Base-by-base conservation (phyloP, 2,888 invertebrate species). In the Epistrophe eligans region DNA sequence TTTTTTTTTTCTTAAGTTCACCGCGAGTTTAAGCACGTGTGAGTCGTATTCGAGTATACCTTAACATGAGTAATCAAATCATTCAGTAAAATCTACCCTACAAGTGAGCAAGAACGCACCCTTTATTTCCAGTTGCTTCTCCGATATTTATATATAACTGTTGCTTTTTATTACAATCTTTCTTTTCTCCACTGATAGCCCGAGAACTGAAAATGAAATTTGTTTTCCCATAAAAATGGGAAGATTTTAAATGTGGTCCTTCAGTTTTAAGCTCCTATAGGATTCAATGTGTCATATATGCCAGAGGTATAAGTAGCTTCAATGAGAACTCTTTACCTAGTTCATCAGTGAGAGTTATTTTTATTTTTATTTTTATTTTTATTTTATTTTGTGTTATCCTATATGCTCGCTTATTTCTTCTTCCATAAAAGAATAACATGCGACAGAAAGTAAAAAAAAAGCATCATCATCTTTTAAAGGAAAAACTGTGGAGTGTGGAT, bases 291-390 rank as follows among this genome's bases (percentile, higher is more conserved):
- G 50, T 35, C 35, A 9, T 35, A 72, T 72, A 66, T 77, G 77
- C 9, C 35, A 35, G 35, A 35, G 9, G 35, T 77, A 81, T 60
- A 77, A 85, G 84, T 67, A 73, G 60, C 81, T 81, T 40, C 77
- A 19, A 35, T 35, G 55, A 76, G 45, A 76, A 72, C 80, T 70
- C 73, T 77, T 81, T 66, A 84, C 84, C 84, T 52, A 74, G 58
- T 84, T 79, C 70, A 52, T 19, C 35, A 35, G 35, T 45, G 43
- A 57, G 55, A n/a, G n/a, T n/a, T n/a, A n/a, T n/a, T n/a, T n/a
- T 58, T 19, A 3, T 38, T 57, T 57, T 80, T 60, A 19, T 77
- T 40, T 76, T 35, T 1, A 8, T 8, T 66, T 62, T 17, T 9
- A 4, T 52, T 15, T 10, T 60, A 19, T 70, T 24, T 28, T 58